These are phyloP conservation scores for Polydrusus pterygomalis DNA, from an alignment of 2,888 invertebrate species.

Conservation along the genomic window DNA sequence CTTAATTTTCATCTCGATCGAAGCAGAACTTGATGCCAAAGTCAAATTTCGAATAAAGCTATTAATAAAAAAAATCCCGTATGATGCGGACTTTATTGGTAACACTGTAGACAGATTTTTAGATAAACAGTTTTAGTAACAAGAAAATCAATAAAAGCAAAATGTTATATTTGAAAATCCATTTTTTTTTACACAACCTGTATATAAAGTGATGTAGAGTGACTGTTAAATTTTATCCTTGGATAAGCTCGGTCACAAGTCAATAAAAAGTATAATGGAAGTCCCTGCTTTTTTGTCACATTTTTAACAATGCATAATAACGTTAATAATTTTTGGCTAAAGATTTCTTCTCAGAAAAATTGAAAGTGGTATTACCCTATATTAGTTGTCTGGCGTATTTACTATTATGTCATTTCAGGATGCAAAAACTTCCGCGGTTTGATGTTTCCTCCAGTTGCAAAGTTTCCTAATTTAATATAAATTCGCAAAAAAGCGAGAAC, in stretches of 20 bases:
- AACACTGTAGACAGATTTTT: no score
- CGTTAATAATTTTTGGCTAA: not conserved
- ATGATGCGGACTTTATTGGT: no score
- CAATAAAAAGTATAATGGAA: slow-evolving; percentile 1
- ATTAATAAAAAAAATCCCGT: no score
- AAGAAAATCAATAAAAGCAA: no score
- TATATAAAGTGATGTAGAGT: not conserved
- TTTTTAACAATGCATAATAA: not conserved
- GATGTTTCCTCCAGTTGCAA: not conserved
- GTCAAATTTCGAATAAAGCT: no score
- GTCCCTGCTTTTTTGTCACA: slow-evolving; percentile 5
- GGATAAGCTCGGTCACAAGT: not conserved
- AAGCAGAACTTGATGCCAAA: no score
- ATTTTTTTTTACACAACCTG: no score
- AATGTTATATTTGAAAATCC: no score
- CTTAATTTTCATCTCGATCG: no score
- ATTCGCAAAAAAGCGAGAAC: not conserved
- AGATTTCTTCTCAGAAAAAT: not conserved
- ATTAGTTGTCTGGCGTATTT: not conserved
- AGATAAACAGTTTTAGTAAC: no score
- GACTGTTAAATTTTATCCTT: slow-evolving; percentile 5
- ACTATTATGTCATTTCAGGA: slow-evolving; percentile 2
- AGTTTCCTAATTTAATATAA: not conserved
- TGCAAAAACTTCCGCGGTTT: not conserved
- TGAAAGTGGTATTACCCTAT: not conserved